phyloP scores from a whole-genome alignment of 2,888 invertebrate species.

The Scaptomyza polygonia region DNA sequence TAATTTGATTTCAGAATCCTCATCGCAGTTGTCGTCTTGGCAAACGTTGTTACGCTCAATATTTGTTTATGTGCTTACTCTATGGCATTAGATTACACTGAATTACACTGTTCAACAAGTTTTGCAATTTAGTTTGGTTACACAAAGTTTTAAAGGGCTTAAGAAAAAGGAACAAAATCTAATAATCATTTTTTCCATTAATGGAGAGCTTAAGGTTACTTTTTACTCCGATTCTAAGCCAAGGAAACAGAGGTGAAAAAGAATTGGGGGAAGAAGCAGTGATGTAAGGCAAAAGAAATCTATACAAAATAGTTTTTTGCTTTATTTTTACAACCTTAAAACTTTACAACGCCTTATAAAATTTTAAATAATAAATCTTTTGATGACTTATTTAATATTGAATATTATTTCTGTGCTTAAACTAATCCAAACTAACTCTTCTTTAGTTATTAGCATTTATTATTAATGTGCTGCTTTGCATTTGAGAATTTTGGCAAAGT shows the following conservation, averaged over 20 bases:
- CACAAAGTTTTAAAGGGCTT: neutral
- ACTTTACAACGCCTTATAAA: too few species aligned
- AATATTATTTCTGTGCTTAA: neutral
- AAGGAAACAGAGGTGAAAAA: too few species aligned
- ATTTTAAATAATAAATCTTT: neutral
- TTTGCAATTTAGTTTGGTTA: neutral
- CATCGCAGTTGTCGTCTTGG: constrained; percentile 34
- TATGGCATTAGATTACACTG: constrained; percentile 40
- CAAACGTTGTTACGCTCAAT: constrained; percentile 35
- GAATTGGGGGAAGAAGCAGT: too few species aligned
- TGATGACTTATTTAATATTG: neutral
- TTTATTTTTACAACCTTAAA: too few species aligned
- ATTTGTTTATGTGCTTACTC: constrained; percentile 48
- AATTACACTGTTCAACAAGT: constrained; percentile 59
- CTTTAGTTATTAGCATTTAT: too few species aligned
- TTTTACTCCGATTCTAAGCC: too few species aligned
- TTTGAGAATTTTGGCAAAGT: constrained; percentile 7
- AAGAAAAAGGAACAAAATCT: too few species aligned
- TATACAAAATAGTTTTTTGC: too few species aligned
- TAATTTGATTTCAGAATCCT: constrained; percentile 72
- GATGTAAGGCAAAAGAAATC: too few species aligned
- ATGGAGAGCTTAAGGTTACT: too few species aligned
- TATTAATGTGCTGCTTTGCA: constrained; percentile 14
- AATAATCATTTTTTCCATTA: too few species aligned
- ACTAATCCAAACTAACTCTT: neutral